Evolutionary conservation across 2,113 vertebrate genomes (phyloP), one percentile per base, ranked within the genome.

Genomic region (Himantopus leucocephalus): DNA sequence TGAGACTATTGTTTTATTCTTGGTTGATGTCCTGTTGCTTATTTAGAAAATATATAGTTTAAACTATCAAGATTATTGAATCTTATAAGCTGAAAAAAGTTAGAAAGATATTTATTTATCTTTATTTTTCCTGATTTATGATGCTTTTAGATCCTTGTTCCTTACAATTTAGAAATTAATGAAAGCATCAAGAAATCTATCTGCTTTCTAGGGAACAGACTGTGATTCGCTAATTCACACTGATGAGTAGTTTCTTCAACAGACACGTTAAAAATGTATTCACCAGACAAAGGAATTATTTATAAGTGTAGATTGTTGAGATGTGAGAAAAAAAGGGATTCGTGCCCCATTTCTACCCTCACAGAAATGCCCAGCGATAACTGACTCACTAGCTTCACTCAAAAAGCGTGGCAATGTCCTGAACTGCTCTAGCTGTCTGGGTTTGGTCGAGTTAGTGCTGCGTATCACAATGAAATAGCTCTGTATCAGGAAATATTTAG

Each of bases 381-480:
- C 11, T 5, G n/a, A 10, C 6, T 29, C 37, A 15, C 14, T 86
- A 18, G n/a, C 59, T 84, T 83, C 14, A 52, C n/a, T 72, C 27
- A 29, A 10, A 56, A 56, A 72, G 12, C 3, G 0, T 18, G n/a
- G 2, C 41, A 34, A n/a, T 68, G 45, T 50, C 3, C 2, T 2
- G 1, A 6, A 67, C 9, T 19, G 18, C 14, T 37, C 47, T 90
- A 24, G 10, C 8, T 81, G 5, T 53, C 17, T 59, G 8, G 24
- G 4, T 72, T 53, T 56, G 26, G 27, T 59, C 3, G 2, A 62
- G 14, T 62, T 45, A 76, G 11, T 87, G 27, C 2, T 35, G 3
- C 59, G 4, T 35, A 53, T 59, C 26, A 56, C 14, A 52, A 20
- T 34, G 63, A 41, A 89, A 62, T 22, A 68, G 10, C 18, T 71